These are phyloP conservation scores for Caenorhabditis sp. DNA, from an alignment of 2,888 invertebrate genomes.

Conservation along the genomic window DNA sequence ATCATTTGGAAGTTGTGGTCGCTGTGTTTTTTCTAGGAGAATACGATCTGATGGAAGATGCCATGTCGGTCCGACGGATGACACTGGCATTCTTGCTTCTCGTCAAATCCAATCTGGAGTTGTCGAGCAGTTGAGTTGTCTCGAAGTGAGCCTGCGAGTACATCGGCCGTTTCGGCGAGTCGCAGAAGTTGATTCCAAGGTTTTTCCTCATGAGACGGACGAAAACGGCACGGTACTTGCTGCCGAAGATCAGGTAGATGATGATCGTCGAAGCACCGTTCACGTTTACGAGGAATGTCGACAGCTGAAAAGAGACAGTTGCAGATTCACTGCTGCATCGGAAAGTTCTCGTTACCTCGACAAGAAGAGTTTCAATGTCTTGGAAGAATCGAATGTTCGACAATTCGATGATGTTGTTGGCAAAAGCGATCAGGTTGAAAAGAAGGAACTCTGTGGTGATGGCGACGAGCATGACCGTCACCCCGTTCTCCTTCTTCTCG, in stretches of 20 bases:
- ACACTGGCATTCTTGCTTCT: constrained; percentile 40
- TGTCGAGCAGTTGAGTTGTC: constrained; percentile 61
- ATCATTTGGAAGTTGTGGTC: constrained; percentile 6
- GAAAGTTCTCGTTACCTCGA: constrained; percentile 72
- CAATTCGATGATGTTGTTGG: constrained; percentile 79
- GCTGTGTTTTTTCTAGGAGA: constrained; percentile 1
- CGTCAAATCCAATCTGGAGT: constrained; percentile 43
- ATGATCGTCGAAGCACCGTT: constrained; percentile 78
- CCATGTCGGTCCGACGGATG: constrained; percentile 37
- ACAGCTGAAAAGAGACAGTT: constrained; percentile 56
- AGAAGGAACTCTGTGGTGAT: constrained; percentile 79
- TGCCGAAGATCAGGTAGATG: constrained; percentile 77
- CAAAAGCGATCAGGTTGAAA: constrained; percentile 79
- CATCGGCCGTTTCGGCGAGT: constrained; percentile 42
- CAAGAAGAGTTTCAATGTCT: constrained; percentile 71
- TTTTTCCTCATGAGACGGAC: constrained; percentile 40
- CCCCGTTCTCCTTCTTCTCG: constrained; percentile 73
- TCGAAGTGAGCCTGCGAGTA: constrained; percentile 65
- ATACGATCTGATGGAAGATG: constrained; percentile 29
- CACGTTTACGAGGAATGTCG: constrained; percentile 75
- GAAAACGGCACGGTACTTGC: constrained; percentile 76
- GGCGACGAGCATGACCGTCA: constrained; percentile 79
- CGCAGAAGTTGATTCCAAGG: constrained; percentile 42
- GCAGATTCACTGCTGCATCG: neutral
- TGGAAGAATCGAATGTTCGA: constrained; percentile 61